Evolutionary conservation across 1,140 invertebrate genomes (phyloP), one percentile per base, ranked within the genome.

Genomic region (Leptinotarsa undecemlineata): DNA sequence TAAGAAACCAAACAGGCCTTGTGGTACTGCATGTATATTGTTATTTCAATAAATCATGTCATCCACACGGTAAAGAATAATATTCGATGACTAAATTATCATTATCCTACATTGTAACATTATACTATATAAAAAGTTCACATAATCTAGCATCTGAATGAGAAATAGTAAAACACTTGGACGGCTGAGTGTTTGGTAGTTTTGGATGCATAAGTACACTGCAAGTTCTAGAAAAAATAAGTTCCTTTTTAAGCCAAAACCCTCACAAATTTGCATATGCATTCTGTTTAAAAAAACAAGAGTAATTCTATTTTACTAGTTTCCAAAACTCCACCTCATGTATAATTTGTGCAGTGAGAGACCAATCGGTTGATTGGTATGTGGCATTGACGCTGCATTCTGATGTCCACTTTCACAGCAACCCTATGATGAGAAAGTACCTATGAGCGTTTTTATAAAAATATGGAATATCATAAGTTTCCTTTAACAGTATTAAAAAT

Each of bases 401-500:
- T 72, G 80, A 78, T 72, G 78, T 83, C 82, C 81, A 81, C 75
- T 75, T 57, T 57, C 51, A 74, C 77, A 80, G 81, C 82, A 81
- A 77, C 83, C 84, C 84, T 84, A 84, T 82, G 81, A 80, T 80
- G 83, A 85, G 83, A 85, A 85, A 85, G 78, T 80, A 82, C 80
- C 82, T 78, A 83, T 84, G 79, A 84, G 84, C 79, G 75, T 57
- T 57, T 19, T 17, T 15, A 57, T 57, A 57, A 57, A 42, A 57
- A 57, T 19, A 57, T 57, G 51, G 51, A 57, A 57, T 57, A 57
- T 57, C 51, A 57, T 57, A 17, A 57, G n/a, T 4, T 57, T 15
- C 51, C 51, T 57, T 57, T 57, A 57, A 17, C 6, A 57, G 6
- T 57, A 57, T 57, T n/a, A 19, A 57, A 23, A 57, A 15, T 57